Conservation (phyloP, 2,797 vertebrate genomes). For the Emys orbicularis region DNA sequence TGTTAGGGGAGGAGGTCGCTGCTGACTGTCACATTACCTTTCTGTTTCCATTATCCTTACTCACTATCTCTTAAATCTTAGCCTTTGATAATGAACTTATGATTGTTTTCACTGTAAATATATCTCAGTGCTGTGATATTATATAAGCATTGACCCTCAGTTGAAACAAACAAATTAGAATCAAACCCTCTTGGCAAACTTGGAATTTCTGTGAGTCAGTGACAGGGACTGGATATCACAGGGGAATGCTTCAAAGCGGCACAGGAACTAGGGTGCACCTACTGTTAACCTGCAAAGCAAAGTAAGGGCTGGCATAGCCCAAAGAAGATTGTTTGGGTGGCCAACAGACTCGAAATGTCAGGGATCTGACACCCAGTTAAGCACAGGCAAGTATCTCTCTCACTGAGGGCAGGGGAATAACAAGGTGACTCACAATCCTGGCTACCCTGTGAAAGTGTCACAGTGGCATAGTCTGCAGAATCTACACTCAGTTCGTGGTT, state of each 20-base stretch:
- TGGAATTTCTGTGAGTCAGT: background rate
- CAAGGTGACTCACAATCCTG: background rate
- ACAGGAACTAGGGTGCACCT: background rate
- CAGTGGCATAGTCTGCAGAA: background rate
- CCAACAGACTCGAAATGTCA: background rate
- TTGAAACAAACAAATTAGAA: background rate
- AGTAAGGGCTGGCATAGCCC: background rate
- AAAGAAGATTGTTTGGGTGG: background rate
- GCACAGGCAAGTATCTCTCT: too few species aligned
- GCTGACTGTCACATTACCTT: too few species aligned
- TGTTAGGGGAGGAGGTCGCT: too few species aligned
- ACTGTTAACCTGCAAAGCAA: background rate
- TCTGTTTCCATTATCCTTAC: background rate
- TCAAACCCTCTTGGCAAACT: background rate
- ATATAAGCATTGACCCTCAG: background rate
- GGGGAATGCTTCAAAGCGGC: background rate
- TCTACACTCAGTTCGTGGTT: background rate
- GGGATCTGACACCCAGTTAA: background rate
- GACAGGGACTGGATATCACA: background rate
- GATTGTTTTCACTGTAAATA: background rate
- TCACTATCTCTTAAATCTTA: background rate
- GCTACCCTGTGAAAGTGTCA: background rate
- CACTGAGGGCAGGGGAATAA: background rate
- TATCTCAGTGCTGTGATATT: background rate
- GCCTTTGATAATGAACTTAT: background rate